Evolutionary conservation across 2,888 invertebrate species (phyloP), one percentile per base, ranked within the genome.

Genomic region (Saturnia japonica): DNA sequence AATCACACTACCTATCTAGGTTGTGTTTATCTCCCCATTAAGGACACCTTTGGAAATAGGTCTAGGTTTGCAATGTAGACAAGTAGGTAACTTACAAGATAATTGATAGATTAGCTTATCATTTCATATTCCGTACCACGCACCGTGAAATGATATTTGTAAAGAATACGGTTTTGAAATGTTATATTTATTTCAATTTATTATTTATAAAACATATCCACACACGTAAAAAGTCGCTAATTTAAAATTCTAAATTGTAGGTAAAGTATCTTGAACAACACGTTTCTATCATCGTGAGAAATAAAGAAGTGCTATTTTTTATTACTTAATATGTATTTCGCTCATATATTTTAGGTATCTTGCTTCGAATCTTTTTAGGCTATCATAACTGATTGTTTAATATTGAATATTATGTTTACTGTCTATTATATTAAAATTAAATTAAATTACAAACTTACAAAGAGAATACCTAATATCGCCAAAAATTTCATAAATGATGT

Each of bases 21-120:
- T 77, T 77, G 68, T 72, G 77, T 80, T 81, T 81, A 81, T 82
- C 78, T 78, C 71, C 73, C 54, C 76, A 77, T 76, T 79, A 79
- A 77, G 82, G 82, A 78, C 79, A 75, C 77, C 75, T 72, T 75
- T 72, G 70, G 70, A 79, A 77, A 77, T 78, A 70, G 81, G 80
- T 82, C 79, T 81, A 78, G 78, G 80, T 81, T 78, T 74, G 42
- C 72, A 72, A 40, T 54, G 72, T 67, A 40, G 16, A 45, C 68
- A 34, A 34, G 68, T 68, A 54, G 54, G 68, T 71, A 72, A 72
- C 16, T 40, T 69, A 60, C 28, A 60, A 64, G 64, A 64, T 40
- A 25, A 60, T 67, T 51, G 62, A 60, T 57, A 67, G 42, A 69
- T 72, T 62, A 69, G 19, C 62, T 68, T 62, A 19, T 25, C 40